A percentile compares a stretch with the other conserved stretches of the same genome.
These are phyloP conservation scores for Argya squamiceps DNA, from an alignment of 2,797 vertebrate species.

Conservation along the genomic window DNA sequence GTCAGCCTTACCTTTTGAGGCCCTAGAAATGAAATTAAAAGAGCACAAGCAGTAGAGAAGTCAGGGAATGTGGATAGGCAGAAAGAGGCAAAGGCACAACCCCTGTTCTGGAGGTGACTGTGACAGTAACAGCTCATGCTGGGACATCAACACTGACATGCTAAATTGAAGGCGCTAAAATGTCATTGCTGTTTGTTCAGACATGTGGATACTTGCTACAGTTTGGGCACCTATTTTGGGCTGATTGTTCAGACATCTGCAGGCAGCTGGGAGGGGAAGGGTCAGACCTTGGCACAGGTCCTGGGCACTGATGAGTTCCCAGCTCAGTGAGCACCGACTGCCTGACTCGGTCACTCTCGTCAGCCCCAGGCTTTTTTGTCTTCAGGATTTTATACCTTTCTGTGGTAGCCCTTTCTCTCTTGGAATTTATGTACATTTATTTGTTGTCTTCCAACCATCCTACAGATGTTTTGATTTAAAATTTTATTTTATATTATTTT, in stretches of 20 bases:
- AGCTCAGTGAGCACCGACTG: background rate
- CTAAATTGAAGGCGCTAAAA: background rate
- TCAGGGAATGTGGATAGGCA: background rate
- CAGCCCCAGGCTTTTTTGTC: background rate
- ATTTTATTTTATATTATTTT: no score
- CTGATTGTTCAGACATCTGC: background rate
- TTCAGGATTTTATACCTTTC: background rate
- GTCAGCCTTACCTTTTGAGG: background rate
- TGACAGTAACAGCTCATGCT: background rate
- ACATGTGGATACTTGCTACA: background rate
- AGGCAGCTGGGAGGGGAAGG: background rate
- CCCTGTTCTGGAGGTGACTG: background rate
- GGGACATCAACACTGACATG: background rate
- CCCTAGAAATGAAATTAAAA: background rate
- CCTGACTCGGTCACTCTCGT: background rate
- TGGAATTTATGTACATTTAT: background rate
- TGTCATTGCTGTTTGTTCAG: background rate
- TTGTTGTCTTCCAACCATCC: background rate
- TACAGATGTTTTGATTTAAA: background rate
- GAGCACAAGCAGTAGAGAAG: background rate
- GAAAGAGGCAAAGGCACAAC: background rate
- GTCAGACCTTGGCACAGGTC: background rate
- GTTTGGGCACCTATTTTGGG: background rate
- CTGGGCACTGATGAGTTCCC: rapidly evolving
- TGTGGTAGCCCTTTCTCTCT: background rate